Conservation (phyloP, 2,113 vertebrate species). For the Hemibagrus wyckioides region DNA sequence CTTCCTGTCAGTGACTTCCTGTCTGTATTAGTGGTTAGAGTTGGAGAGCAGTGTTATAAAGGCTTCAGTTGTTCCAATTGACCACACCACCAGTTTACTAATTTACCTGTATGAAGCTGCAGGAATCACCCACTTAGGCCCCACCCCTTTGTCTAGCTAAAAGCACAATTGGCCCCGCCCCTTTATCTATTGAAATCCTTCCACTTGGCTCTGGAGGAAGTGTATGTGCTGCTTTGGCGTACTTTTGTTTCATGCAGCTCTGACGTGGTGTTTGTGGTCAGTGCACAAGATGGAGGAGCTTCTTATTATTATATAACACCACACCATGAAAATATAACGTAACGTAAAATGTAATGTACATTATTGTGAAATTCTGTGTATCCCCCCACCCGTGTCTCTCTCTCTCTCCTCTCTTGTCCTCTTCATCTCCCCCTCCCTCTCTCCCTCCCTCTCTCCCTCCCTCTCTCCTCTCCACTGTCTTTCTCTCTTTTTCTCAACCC, state of each 20-base stretch:
- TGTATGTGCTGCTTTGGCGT: not conserved
- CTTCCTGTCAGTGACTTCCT: conserved; percentile 55
- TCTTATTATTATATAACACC: not conserved
- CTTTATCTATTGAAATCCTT: not conserved
- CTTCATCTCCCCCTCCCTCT: too few relatives aligned
- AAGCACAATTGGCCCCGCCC: too few relatives aligned
- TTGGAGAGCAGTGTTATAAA: not conserved
- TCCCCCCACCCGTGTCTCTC: too few relatives aligned
- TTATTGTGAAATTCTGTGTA: too few relatives aligned
- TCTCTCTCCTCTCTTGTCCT: too few relatives aligned
- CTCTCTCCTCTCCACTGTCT: too few relatives aligned
- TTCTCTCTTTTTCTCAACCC: too few relatives aligned
- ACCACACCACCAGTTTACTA: not conserved
- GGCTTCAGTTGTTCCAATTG: not conserved
- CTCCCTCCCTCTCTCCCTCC: too few relatives aligned
- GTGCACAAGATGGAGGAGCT: not conserved
- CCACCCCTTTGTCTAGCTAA: not conserved
- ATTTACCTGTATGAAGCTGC: not conserved
- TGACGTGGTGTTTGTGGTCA: not conserved
- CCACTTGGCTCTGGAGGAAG: not conserved
- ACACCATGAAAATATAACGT: too few relatives aligned
- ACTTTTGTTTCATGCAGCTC: not conserved
- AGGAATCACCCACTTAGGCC: not conserved
- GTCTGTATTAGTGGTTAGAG: not conserved
- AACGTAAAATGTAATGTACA: too few relatives aligned